A percentile compares a stretch with the other conserved stretches of the same genome.
These are phyloP conservation scores for Pseudorectes ferrugineus DNA, from an alignment of 2,113 vertebrate species.

Conservation along the genomic window DNA sequence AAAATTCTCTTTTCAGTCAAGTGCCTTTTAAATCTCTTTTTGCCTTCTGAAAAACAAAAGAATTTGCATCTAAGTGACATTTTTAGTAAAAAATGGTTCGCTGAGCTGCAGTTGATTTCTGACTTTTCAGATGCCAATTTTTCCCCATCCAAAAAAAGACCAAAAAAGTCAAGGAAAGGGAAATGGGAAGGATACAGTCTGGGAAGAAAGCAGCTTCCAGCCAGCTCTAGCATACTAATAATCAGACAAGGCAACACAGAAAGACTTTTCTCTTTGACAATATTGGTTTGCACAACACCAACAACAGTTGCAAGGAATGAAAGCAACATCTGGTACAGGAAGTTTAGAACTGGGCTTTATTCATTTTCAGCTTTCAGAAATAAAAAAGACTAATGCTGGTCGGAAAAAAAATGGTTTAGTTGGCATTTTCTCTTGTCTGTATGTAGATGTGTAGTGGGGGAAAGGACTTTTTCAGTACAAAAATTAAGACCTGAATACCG, in stretches of 20 bases:
- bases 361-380: background rate
- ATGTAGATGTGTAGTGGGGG: background rate
- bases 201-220: background rate
- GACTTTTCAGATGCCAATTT: background rate
- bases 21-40: background rate
- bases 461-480: background rate
- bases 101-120: background rate
- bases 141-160: background rate
- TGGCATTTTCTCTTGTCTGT: background rate
- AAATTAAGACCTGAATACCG: background rate
- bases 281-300: background rate
- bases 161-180: background rate
- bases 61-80: background rate
- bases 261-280: background rate
- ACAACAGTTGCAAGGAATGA: background rate
- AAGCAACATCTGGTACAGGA: constrained; percentile 1
- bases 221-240: background rate
- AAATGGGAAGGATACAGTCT: background rate
- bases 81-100: background rate
- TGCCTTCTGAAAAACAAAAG: background rate
- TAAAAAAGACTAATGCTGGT: background rate
- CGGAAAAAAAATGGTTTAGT: background rate
- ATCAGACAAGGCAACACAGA: background rate
- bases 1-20: background rate
- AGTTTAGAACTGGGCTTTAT: background rate